Percentiles rank a stretch among this genome's conserved stretches.
These are phyloP conservation scores for Electrophaes corylata DNA, from an alignment of 2,888 invertebrate species.

Conservation along the genomic window DNA sequence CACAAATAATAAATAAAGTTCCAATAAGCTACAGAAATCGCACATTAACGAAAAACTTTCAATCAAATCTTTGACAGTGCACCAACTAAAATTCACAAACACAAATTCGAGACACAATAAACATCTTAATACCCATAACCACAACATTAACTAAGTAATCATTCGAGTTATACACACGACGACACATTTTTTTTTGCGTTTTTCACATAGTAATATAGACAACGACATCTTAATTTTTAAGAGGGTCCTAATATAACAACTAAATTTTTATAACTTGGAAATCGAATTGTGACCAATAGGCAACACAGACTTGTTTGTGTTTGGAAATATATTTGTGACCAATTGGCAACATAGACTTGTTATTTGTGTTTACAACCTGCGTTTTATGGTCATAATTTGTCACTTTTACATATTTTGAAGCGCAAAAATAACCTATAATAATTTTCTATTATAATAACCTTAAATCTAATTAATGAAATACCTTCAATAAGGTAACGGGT, in stretches of 20 bases:
- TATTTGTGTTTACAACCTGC: too few relatives aligned
- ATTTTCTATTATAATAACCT: constrained; percentile 16
- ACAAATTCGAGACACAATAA: constrained; percentile 28
- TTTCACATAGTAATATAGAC: constrained; percentile 24
- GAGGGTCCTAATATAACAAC: constrained; percentile 6
- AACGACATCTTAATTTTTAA: constrained; percentile 8
- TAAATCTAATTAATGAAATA: constrained; percentile 23
- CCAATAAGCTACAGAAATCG: neutral
- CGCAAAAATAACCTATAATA: constrained; percentile 3
- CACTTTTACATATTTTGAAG: neutral
- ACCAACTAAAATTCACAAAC: constrained; percentile 8
- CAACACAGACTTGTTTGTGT: constrained; percentile 1
- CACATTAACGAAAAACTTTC: neutral
- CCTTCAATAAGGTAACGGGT: constrained; percentile 21
- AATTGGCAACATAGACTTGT: constrained; percentile 1
- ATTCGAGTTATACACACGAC: constrained; percentile 38
- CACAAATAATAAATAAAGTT: too few relatives aligned
- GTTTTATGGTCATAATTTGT: constrained; percentile 6
- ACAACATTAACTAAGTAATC: constrained; percentile 22
- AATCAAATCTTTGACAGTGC: constrained; percentile 15
- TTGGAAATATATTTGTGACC: constrained; percentile 2
- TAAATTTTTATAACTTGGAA: constrained; percentile 9
- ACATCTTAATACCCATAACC: constrained; percentile 22
- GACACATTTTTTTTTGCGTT: constrained; percentile 28
- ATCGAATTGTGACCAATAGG: constrained; percentile 3